Conservation (phyloP, 2,113 vertebrate species). For the Pachyramphus minor region DNA sequence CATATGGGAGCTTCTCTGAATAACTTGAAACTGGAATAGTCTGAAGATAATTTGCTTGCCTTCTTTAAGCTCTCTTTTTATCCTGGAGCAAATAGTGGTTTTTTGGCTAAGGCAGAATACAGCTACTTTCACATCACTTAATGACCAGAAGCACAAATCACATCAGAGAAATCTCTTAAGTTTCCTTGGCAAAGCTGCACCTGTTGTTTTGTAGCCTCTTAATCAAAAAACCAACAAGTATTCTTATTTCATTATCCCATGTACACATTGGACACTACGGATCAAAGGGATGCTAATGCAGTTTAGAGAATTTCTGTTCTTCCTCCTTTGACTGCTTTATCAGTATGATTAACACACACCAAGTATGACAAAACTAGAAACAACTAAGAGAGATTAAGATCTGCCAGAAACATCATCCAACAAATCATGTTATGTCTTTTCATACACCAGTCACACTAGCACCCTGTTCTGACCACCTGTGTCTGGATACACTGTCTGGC, state of each 20-base stretch:
- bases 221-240: background rate
- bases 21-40: background rate
- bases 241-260: background rate
- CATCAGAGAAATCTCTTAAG: conserved; percentile 29
- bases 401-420: background rate
- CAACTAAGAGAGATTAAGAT: background rate
- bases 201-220: background rate
- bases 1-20: background rate
- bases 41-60: background rate
- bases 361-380: background rate
- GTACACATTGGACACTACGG: background rate
- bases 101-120: background rate
- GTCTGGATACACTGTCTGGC: background rate
- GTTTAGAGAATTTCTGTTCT: background rate
- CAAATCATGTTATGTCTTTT: background rate
- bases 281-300: background rate
- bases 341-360: rapidly evolving
- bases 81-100: background rate
- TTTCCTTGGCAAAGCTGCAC: conserved; percentile 12
- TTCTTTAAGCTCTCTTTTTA: background rate
- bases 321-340: background rate
- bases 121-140: background rate
- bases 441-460: background rate
- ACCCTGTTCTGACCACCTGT: background rate
- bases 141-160: background rate